These are phyloP conservation scores for Etheostoma perlongum DNA, from an alignment of 2,797 vertebrate genomes.

Conservation along the genomic window DNA sequence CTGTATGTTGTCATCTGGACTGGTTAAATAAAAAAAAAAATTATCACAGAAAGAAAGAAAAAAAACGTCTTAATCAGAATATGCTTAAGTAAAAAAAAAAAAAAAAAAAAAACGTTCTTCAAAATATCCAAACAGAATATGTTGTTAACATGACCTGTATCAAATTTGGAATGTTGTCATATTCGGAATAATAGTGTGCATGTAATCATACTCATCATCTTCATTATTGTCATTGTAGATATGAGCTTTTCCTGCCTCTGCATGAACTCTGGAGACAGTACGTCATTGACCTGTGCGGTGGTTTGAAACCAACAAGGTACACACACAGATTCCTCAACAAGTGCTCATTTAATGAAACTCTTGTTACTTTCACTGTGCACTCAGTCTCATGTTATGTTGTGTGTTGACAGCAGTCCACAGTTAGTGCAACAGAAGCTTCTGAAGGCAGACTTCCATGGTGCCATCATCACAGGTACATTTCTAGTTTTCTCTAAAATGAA, in stretches of 20 bases:
- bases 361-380: neutral
- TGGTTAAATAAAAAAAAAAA: too few relatives aligned
- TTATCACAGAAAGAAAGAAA: too few relatives aligned
- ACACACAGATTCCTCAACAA: neutral
- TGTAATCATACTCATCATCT: neutral
- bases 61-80: too few relatives aligned
- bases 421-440: slow-evolving; percentile 91
- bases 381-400: neutral
- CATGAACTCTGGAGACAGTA: slow-evolving; percentile 95
- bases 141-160: too few relatives aligned
- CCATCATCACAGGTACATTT: slow-evolving; percentile 87
- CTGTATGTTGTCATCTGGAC: too few relatives aligned
- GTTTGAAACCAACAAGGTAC: slow-evolving; percentile 87
- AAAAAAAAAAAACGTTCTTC: too few relatives aligned
- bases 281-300: slow-evolving; percentile 89
- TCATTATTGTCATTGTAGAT: slow-evolving; percentile 77
- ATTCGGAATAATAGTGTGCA: too few relatives aligned
- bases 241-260: slow-evolving; percentile 91
- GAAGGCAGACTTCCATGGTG: slow-evolving; percentile 96
- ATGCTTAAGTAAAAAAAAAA: too few relatives aligned
- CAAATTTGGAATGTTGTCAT: too few relatives aligned
- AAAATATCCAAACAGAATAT: too few relatives aligned
- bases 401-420: slow-evolving; percentile 86
- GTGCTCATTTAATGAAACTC: neutral
- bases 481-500: neutral